Percentiles rank a stretch among this genome's conserved stretches.
Evolutionary conservation across 2,113 vertebrate species (phyloP).

Genomic region (Sciurus niger): DNA sequence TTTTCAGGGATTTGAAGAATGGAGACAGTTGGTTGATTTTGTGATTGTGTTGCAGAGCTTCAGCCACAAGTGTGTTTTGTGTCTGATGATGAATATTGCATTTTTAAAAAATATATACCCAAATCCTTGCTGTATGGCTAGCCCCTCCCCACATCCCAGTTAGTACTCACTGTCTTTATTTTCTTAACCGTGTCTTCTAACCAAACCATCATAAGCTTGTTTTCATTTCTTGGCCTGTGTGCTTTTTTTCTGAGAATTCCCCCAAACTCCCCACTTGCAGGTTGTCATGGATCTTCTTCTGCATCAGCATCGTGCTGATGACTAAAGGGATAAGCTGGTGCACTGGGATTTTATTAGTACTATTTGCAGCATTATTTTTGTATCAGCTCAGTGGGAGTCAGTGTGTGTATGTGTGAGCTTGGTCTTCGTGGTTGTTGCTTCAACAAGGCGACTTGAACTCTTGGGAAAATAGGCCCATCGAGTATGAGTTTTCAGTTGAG

Average conservation of each 20-base stretch:
- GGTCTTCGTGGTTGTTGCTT: neutral
- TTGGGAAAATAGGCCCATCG: neutral
- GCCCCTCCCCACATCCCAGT: neutral
- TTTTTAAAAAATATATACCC: neutral
- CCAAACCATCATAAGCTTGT: neutral
- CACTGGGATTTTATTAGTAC: slow-evolving; percentile 26
- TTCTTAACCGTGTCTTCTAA: slow-evolving; percentile 11
- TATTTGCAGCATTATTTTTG: neutral
- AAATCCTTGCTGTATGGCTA: neutral
- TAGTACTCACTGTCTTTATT: neutral
- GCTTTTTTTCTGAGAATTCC: slow-evolving; percentile 47
- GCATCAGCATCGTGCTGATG: neutral
- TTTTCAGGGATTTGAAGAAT: neutral
- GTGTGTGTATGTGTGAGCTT: neutral
- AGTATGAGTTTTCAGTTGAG: neutral
- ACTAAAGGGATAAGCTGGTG: neutral
- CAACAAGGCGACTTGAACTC: neutral
- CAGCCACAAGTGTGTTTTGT: neutral
- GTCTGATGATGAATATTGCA: neutral
- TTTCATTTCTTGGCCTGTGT: neutral
- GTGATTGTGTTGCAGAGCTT: neutral
- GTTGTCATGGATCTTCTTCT: neutral
- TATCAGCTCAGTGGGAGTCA: neutral
- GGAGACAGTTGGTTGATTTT: neutral
- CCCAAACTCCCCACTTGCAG: slow-evolving; percentile 5